Base-by-base conservation (phyloP, 1,140 invertebrate genomes). In the Philopotamus ludificatus region DNA sequence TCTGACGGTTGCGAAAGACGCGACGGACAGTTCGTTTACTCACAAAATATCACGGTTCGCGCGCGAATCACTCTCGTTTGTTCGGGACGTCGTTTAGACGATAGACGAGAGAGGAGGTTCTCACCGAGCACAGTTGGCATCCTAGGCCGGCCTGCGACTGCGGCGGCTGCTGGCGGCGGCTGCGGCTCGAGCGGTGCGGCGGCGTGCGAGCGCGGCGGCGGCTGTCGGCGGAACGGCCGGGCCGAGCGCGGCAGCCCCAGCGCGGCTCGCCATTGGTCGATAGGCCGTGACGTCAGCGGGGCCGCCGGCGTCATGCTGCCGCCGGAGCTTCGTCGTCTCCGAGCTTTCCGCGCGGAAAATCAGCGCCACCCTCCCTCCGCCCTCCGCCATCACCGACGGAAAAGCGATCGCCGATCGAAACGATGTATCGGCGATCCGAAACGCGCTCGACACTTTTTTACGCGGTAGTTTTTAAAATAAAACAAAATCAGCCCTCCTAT, bases 191-290 rank as follows among this genome's bases (percentile, higher is more conserved):
- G 16, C 22, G 58, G 20, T 49, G n/a, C 21, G 47, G 21, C 47
- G 47, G 3, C 12, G 54, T 7, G n/a, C 45, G 50, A 53, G 50
- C n/a, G n/a, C 20, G 25, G 15, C 20, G 57, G 41, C 28, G 57
- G 49, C 26, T 26, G 15, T 12, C 62, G 62, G 20, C 41, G 15
- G 22, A 4, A 47, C 39, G 55, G 34, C 39, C 39, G 55, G 54
- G 66, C 66, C 60, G 60, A 54, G 50, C 61, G 42, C 44, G 57
- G 57, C 57, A 7, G 57, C 42, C 3, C 21, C 44, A 18, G 54
- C 57, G 26, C 58, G n/a, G 51, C 39, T 34, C 51, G 39, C 61
- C 26, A 67, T 67, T 67, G 66, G 66, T 67, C 66, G 66, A 63
- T 63, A 63, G 34, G 26, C 39, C 53, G 60, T 62, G 59, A 62